A percentile compares a stretch with the other conserved stretches of the same genome.
phyloP scores from a whole-genome alignment of 1,140 invertebrate species.

The Zaprionus inermis region DNA sequence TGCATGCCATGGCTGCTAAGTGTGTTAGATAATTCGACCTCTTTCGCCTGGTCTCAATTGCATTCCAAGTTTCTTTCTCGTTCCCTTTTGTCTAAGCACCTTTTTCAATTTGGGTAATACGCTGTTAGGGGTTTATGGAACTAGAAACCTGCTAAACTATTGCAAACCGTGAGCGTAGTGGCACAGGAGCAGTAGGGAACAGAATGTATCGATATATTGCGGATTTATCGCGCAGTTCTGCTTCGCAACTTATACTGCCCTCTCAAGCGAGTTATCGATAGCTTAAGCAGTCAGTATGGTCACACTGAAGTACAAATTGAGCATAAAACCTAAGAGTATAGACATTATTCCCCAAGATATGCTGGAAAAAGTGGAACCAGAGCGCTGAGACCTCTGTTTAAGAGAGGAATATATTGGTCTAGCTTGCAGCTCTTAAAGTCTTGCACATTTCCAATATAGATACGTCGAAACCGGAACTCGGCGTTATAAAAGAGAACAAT shows the following conservation, averaged over 20 bases:
- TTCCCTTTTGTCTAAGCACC: neutral
- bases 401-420: neutral
- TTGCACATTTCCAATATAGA: neutral
- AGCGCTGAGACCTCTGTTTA: neutral
- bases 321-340: too few species aligned
- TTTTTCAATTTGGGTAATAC: neutral
- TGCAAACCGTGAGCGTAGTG: too few species aligned
- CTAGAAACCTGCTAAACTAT: neutral
- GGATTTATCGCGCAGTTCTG: too few species aligned
- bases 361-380: too few species aligned
- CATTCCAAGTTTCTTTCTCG: slow-evolving; percentile 2
- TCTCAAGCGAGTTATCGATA: too few species aligned
- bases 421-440: neutral
- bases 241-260: too few species aligned
- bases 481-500: neutral
- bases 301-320: too few species aligned
- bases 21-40: slow-evolving; percentile 8
- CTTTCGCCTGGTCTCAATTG: slow-evolving; percentile 12
- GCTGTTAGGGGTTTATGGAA: neutral
- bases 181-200: too few species aligned
- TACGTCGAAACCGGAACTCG: neutral
- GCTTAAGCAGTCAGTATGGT: too few species aligned
- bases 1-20: neutral
- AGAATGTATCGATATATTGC: too few species aligned
- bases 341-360: too few species aligned